phyloP scores from a whole-genome alignment of 2,797 vertebrate species.

The Liasis olivaceus region DNA sequence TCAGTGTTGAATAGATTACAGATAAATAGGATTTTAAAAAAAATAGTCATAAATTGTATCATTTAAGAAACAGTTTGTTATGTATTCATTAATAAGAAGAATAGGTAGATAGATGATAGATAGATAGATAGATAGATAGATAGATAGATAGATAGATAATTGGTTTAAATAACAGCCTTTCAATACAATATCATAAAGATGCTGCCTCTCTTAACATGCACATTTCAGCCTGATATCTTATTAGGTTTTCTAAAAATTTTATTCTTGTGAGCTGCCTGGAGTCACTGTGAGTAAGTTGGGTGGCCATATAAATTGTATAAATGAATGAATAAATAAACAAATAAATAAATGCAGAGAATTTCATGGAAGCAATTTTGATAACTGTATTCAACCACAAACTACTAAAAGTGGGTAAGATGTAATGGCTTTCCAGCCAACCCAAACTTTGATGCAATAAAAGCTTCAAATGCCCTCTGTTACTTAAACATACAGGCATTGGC shows the following conservation, averaged over 20 bases:
- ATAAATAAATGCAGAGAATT: slow-evolving; percentile 44
- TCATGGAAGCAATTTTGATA: slow-evolving; percentile 30
- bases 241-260: no score
- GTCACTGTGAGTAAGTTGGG: no score
- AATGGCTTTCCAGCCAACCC: slow-evolving; percentile 1
- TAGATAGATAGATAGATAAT: no score
- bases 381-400: slow-evolving; percentile 7
- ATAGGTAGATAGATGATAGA: not conserved
- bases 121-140: no score
- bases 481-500: not conserved
- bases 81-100: not conserved
- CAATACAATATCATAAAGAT: not conserved
- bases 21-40: not conserved
- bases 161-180: not conserved
- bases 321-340: no score
- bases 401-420: slow-evolving; percentile 24
- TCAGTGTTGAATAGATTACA: not conserved
- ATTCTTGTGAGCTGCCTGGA: no score
- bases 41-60: not conserved
- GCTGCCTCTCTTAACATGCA: slow-evolving; percentile 2
- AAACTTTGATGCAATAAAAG: not conserved
- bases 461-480: not conserved
- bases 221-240: slow-evolving; percentile 42
- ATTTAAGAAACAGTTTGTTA: not conserved
- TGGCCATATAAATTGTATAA: no score